Base-by-base conservation (phyloP, 1,140 invertebrate genomes). In the Neotoxoptera formosana region DNA sequence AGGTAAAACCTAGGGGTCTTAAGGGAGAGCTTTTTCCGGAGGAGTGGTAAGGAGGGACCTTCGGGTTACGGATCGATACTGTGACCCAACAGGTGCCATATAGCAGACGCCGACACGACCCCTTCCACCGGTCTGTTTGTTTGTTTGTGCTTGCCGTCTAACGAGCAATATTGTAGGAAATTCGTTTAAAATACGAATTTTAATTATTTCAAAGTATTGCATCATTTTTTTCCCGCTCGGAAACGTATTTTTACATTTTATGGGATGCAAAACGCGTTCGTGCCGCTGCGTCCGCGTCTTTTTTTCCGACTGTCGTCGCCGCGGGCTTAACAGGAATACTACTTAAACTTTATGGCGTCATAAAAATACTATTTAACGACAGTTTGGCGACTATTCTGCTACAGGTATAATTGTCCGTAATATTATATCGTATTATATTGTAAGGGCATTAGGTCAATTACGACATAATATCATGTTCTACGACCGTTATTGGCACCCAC, bases 71-170 rank as follows among this genome's bases (percentile, higher is more conserved):
- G 90, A 91, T 91, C 90, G 60, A 91, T 91, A 91, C 53, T 91
- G 90, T 91, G 90, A 91, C 90, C 90, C 90, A 91, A 91, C 90
- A 91, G 90, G 90, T 91, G 90, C 60, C 90, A 81, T n/a, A 91
- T 67, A 81, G 90, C 56, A 91, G 45, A 91, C 90, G 45, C 90
- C 41, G 41, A 41, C 23, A 45, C n/a, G n/a, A n/a, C 90, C 53
- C 41, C 23, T 60, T 41, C 86, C 86, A 48, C 17, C 20, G 21
- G 45, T 88, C 23, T 88, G 86, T 88, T 88, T 88, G 86, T 88
- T 88, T 88, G n/a, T 48, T 86, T 45, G 21, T 45, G 30, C 47
- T 34, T 36, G 47, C 11, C 23, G 21, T 83, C 34, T 83, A 88
- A 88, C 45, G 23, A 88, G 17, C 30, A 6, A 45, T 86, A 47